Evolutionary conservation across 2,113 vertebrate species (phyloP).

Genomic region (Urocynchramus pylzowi): DNA sequence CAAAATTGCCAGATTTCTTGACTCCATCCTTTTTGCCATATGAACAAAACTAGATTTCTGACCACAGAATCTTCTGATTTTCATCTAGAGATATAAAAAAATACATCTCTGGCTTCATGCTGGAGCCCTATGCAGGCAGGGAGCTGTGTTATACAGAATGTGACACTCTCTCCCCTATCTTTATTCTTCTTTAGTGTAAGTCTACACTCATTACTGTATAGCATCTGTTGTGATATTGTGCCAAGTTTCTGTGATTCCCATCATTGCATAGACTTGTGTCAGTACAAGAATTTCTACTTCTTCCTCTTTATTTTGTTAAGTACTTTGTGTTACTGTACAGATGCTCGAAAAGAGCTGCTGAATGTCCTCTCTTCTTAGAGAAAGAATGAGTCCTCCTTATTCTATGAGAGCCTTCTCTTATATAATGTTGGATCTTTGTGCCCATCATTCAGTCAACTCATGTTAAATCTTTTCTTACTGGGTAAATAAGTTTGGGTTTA

Average conservation of each 20-base stretch:
- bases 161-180: too few species aligned
- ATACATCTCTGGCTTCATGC: background rate
- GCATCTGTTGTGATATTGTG: background rate
- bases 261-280: fast-evolving
- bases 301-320: background rate
- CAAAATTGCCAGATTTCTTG: background rate
- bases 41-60: background rate
- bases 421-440: background rate
- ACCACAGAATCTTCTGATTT: background rate
- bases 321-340: background rate
- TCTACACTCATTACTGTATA: background rate
- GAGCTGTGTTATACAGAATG: background rate
- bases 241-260: background rate
- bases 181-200: background rate
- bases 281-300: background rate
- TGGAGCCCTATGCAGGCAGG: background rate
- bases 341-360: background rate
- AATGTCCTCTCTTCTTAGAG: background rate
- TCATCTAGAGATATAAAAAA: background rate
- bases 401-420: background rate
- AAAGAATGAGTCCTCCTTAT: background rate
- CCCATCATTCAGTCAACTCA: background rate
- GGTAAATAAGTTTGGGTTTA: background rate
- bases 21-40: background rate
- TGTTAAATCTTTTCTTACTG: background rate